Percentiles rank a stretch among this genome's conserved stretches.
Evolutionary conservation across 2,113 vertebrate species (phyloP).

Genomic region (Hassar affinis): DNA sequence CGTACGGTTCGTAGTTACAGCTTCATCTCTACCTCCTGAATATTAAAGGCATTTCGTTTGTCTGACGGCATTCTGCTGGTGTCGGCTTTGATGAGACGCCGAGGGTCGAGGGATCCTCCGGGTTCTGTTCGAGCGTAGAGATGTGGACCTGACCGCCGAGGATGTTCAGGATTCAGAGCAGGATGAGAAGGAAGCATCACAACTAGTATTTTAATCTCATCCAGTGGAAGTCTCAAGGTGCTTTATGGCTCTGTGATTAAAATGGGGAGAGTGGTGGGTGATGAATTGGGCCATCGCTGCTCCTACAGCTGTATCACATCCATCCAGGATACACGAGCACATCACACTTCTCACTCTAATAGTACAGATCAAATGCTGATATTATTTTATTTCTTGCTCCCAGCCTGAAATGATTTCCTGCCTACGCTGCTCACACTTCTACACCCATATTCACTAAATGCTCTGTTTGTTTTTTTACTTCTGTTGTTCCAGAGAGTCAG

Average conservation of each 20-base stretch:
- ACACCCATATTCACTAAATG: too few species aligned
- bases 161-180: not conserved
- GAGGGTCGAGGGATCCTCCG: not conserved
- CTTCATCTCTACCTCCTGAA: not conserved
- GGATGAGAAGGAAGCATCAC: not conserved
- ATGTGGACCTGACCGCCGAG: not conserved
- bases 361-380: not conserved
- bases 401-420: not conserved
- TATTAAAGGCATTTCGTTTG: too few species aligned
- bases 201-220: not conserved
- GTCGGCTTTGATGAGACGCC: too few species aligned
- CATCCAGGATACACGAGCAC: not conserved
- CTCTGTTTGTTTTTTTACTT: too few species aligned
- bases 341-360: not conserved
- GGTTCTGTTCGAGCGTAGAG: not conserved
- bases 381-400: not conserved
- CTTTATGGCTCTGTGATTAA: not conserved
- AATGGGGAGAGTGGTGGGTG: not conserved
- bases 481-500: too few species aligned
- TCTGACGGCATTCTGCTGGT: too few species aligned
- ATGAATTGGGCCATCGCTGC: not conserved
- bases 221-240: not conserved
- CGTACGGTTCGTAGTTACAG: not conserved
- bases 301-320: not conserved
- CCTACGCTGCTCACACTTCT: not conserved